phyloP scores from a whole-genome alignment of 2,888 invertebrate genomes.

The Erannis defoliaria region DNA sequence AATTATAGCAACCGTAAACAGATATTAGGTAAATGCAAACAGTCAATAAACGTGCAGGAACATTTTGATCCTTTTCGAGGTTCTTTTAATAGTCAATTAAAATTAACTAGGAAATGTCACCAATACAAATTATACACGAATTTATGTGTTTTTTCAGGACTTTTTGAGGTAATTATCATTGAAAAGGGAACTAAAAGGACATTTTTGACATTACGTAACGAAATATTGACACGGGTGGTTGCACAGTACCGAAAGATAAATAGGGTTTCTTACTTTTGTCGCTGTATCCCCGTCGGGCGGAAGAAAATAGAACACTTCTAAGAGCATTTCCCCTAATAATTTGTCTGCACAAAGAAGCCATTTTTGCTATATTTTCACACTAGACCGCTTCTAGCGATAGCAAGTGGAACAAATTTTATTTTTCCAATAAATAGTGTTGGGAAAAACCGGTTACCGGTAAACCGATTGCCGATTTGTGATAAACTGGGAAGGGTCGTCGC shows the following conservation, averaged over 20 bases:
- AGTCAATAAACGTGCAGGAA: constrained; percentile 18
- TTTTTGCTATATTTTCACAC: constrained; percentile 81
- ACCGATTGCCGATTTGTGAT: neutral
- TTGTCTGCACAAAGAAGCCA: constrained; percentile 93
- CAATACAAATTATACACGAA: constrained; percentile 9
- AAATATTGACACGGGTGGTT: constrained; percentile 69
- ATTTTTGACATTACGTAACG: constrained; percentile 84
- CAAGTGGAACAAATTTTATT: constrained; percentile 67
- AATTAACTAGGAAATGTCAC: neutral
- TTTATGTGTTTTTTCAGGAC: constrained; percentile 15
- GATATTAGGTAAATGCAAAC: constrained; percentile 19
- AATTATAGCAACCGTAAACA: constrained; percentile 10
- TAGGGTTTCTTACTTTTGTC: constrained; percentile 87
- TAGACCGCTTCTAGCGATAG: constrained; percentile 81
- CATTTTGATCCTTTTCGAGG: neutral
- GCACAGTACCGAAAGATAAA: constrained; percentile 46
- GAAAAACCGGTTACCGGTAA: constrained; percentile 24
- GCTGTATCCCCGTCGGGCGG: constrained; percentile 87
- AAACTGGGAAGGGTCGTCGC: too few species aligned
- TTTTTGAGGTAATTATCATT: constrained; percentile 8
- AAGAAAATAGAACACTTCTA: constrained; percentile 88
- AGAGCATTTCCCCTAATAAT: constrained; percentile 88
- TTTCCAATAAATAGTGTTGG: constrained; percentile 46
- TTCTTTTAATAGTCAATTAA: neutral
- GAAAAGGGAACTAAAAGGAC: constrained; percentile 38